phyloP scores from a whole-genome alignment of 1,140 invertebrate genomes.

The Brachionus angularis region DNA sequence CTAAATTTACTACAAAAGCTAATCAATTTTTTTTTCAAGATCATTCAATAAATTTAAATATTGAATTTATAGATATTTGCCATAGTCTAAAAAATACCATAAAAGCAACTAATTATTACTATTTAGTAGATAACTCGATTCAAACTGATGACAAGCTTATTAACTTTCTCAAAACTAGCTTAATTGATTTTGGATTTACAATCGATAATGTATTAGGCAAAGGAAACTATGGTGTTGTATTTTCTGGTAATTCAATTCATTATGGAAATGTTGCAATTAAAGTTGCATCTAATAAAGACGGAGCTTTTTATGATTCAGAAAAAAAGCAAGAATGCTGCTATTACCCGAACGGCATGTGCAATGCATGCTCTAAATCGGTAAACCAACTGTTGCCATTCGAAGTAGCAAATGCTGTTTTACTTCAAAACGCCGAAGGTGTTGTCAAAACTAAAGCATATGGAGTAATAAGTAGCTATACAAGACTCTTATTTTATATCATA shows the following conservation, averaged over 20 bases:
- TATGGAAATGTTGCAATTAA: conserved; percentile 38
- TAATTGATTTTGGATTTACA: conserved; percentile 5
- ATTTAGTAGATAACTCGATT: background rate
- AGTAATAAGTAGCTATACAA: background rate
- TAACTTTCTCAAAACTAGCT: background rate
- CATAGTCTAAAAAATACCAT: background rate
- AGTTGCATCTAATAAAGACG: conserved; percentile 15
- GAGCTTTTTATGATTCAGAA: conserved; percentile 9
- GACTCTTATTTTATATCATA: conserved; percentile 6
- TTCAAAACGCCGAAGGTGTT: conserved; percentile 14
- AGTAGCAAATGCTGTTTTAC: conserved; percentile 6
- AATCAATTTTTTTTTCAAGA: conserved; percentile 1
- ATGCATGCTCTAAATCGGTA: background rate
- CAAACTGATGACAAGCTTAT: conserved; percentile 8
- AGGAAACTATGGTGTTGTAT: conserved; percentile 25
- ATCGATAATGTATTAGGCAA: conserved; percentile 15
- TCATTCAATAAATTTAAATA: background rate
- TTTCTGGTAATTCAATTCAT: conserved; percentile 12
- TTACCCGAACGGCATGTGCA: background rate
- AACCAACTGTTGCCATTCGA: conserved; percentile 21
- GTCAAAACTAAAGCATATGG: conserved; percentile 28
- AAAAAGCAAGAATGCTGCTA: conserved; percentile 23
- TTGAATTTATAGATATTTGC: conserved; percentile 26
- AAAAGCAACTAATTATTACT: conserved; percentile 2
- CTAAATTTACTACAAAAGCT: background rate